Conservation (phyloP, 2,888 invertebrate genomes). For the Digitonthophagus gazella region DNA sequence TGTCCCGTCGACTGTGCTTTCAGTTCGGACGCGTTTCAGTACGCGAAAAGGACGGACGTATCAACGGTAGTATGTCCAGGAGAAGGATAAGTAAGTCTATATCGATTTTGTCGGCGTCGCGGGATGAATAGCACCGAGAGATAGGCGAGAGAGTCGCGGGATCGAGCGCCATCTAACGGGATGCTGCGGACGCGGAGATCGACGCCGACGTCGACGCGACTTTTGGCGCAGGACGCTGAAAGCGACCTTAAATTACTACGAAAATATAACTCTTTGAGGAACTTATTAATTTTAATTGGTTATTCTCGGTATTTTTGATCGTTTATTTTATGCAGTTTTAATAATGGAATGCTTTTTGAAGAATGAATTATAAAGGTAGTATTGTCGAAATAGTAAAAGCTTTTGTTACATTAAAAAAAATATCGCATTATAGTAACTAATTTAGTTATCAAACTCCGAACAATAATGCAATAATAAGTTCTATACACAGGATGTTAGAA, state of each 20-base stretch:
- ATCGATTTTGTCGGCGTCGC: conserved; percentile 45
- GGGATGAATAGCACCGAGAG: conserved; percentile 35
- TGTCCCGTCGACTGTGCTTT: background rate
- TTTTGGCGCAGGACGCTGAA: background rate
- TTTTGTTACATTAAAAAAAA: too few relatives aligned
- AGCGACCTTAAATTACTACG: background rate
- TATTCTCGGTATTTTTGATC: background rate
- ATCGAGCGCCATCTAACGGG: conserved; percentile 42
- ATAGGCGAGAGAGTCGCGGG: conserved; percentile 38
- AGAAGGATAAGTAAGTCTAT: conserved; percentile 39
- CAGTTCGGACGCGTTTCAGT: background rate
- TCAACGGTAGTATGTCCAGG: conserved; percentile 29
- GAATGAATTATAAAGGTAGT: too few relatives aligned
- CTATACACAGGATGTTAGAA: too few relatives aligned
- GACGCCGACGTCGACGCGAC: conserved; percentile 18
- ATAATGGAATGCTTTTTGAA: too few relatives aligned
- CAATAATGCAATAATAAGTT: too few relatives aligned
- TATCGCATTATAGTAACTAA: too few relatives aligned
- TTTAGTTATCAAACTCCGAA: too few relatives aligned
- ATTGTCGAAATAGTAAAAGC: too few relatives aligned
- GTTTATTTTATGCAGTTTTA: too few relatives aligned
- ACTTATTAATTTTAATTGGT: background rate
- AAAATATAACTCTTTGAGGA: too few relatives aligned
- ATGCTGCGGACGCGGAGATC: conserved; percentile 36
- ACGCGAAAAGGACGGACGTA: background rate